A percentile compares a stretch with the other conserved stretches of the same genome.
Evolutionary conservation across 2,113 vertebrate genomes (phyloP).

Genomic region (Ptilorrhoa leucosticta): DNA sequence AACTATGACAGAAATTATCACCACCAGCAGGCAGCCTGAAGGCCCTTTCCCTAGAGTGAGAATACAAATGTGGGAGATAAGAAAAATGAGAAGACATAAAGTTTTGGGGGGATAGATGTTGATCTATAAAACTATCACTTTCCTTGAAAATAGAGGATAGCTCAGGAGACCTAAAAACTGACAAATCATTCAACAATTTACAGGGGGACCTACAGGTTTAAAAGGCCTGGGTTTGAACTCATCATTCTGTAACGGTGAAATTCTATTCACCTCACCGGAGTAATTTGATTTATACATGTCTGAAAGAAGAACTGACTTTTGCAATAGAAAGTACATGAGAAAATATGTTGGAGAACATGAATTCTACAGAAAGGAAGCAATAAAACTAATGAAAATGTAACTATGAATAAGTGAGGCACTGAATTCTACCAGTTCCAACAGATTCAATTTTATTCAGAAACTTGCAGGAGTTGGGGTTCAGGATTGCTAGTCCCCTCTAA

Average conservation of each 20-base stretch:
- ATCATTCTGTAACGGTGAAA: not conserved
- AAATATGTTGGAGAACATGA: not conserved
- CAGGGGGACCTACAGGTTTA: not conserved
- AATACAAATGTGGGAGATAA: not conserved
- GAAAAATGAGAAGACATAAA: not conserved
- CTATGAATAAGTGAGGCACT: not conserved
- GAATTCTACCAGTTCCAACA: not conserved
- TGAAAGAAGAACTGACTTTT: not conserved
- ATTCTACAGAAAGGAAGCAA: not conserved
- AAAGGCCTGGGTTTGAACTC: not conserved
- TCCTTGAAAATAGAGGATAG: not conserved
- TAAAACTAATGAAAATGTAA: not conserved
- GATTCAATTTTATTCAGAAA: not conserved
- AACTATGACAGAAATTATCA: not conserved
- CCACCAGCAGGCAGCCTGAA: not conserved
- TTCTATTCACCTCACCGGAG: not conserved
- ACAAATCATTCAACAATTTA: not conserved
- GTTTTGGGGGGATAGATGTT: not conserved
- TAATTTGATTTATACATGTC: not conserved
- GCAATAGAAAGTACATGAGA: not conserved
- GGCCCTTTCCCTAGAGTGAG: not conserved
- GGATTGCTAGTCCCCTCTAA: not conserved
- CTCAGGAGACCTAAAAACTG: not conserved
- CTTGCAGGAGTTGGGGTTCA: not conserved
- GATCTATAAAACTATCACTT: not conserved